Base-by-base conservation (phyloP, 1,140 invertebrate species). In the Dreissena rostriformis region DNA sequence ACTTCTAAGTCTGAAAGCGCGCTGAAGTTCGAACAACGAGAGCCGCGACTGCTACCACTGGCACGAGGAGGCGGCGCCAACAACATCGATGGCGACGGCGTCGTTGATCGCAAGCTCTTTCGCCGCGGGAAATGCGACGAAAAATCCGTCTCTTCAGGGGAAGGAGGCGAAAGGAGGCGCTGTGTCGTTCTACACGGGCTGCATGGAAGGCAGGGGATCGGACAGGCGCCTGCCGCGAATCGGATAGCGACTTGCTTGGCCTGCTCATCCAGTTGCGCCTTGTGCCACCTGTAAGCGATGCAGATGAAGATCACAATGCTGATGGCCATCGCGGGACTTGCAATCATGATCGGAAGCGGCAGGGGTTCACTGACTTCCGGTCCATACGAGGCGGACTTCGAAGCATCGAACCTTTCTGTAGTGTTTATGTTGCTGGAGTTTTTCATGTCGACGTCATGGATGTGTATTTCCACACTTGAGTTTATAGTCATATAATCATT, bases 301-400 rank as follows among this genome's bases (percentile, higher is more conserved):
- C 82, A 84, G 15, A 84, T 78, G 53, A 84, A 84, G 12, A 84
- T 63, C 17, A 84, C 28, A 39, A 84, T 84, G 28, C 51, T 19
- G 5, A 84, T 67, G 19, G 74, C 82, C 26, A 78, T 74, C 15
- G 61, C 74, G 1, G 74, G 82, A 66, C 74, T 84, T 0, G 82
- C 82, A 24, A 84, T 39, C 28, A 84, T 72, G 24, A 84, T 77
- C 11, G 82, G 52, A 10, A 77, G n/a, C 14, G 82, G 82, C 22
- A 84, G 28, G 1, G 39, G 57, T 24, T 49, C 22, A 15, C 24
- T n/a, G 15, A 61, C 57, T 24, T 19, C 17, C 22, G 57, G 57
- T 24, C 22, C 4, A 19, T 4, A 12, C 22, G 57, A 6, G 12
- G 22, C 2, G 4, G 39, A 39, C 39, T 39, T 39, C 39, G 39